Base-by-base conservation (phyloP, 1,140 invertebrate genomes). In the Calycopis cecrops region DNA sequence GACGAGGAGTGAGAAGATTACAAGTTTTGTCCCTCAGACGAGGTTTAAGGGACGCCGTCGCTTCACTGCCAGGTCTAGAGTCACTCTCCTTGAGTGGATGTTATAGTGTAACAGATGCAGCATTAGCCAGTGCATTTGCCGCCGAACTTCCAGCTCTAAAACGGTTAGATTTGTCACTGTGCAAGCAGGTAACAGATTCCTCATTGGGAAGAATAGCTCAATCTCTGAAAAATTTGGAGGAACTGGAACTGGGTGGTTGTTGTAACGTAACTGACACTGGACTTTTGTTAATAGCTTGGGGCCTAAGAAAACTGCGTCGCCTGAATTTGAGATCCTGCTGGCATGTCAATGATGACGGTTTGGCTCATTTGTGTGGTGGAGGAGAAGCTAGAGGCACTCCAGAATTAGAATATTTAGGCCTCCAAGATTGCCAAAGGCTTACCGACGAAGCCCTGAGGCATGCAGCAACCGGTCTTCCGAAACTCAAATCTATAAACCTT, bases 401-500 rank as follows among this genome's bases (percentile, higher is more conserved):
- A 3, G 90, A 90, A 8, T 85, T 99, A 48, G 95, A 98, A 78
- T 90, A 95, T 70, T 88, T 99, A 4, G 95, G 95, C 7, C 89
- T 98, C 28, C 97, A 98, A 88, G 97, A 98, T 86, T 98, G 97
- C 87, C 97, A 98, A 85, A 92, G 96, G 68, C 82, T 99, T 10
- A 96, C 95, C 33, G 97, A 99, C 84, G 96, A 97, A 65, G 93
- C 96, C 0, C 88, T 99, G 38, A 93, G 92, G 65, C 93, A 97
- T 83, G 91, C 97, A 11, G 94, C 95, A 42, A 87, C 90, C 35
- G 96, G 96, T 35, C 89, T 98, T 60, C 90, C 90, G n/a, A 91
- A 91, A 44, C 88, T 98, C 7, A 77, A 76, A 54, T 93, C 92
- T 33, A 94, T 98, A 57, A 98, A 99, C 80, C 90, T 99, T 6